These are phyloP conservation scores for Macaria liturata DNA, from an alignment of 2,888 invertebrate genomes.

Conservation along the genomic window DNA sequence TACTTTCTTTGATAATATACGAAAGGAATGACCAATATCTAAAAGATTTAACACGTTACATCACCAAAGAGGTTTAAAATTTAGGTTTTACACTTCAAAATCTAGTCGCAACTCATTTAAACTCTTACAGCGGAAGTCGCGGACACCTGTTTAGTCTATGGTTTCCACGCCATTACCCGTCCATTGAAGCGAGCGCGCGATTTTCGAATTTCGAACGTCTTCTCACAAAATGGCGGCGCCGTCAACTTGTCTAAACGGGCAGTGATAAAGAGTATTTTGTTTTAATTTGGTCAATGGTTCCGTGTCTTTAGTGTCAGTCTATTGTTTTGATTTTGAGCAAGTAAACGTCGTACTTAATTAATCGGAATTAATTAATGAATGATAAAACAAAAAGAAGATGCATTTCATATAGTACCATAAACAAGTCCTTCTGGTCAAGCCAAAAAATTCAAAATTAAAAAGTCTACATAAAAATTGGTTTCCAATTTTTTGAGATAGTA, in stretches of 20 bases:
- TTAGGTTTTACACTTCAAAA: conserved; percentile 2
- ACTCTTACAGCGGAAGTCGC: conserved; percentile 15
- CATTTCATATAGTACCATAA: too few relatives aligned
- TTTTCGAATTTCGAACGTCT: conserved; percentile 69
- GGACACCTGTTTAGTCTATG: conserved; percentile 73
- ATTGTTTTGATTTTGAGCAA: not conserved
- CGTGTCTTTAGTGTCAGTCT: conserved; percentile 1
- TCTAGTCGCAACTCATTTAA: conserved; percentile 8
- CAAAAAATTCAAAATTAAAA: too few relatives aligned
- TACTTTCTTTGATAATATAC: too few relatives aligned
- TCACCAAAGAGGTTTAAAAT: not conserved
- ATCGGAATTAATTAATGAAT: too few relatives aligned
- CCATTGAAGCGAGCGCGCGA: conserved; percentile 64
- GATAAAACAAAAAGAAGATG: too few relatives aligned
- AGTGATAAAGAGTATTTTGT: conserved; percentile 34
- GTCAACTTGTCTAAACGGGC: conserved; percentile 63
- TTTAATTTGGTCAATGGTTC: conserved; percentile 3
- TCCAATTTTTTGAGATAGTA: too few relatives aligned
- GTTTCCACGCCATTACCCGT: conserved; percentile 72
- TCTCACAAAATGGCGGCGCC: conserved; percentile 57
- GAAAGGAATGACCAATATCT: too few relatives aligned
- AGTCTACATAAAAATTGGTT: too few relatives aligned
- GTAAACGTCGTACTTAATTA: not conserved
- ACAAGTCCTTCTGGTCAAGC: too few relatives aligned
- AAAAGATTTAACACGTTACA: too few relatives aligned